Base-by-base conservation (phyloP, 2,888 invertebrate genomes). In the Creontiades dilutus region DNA sequence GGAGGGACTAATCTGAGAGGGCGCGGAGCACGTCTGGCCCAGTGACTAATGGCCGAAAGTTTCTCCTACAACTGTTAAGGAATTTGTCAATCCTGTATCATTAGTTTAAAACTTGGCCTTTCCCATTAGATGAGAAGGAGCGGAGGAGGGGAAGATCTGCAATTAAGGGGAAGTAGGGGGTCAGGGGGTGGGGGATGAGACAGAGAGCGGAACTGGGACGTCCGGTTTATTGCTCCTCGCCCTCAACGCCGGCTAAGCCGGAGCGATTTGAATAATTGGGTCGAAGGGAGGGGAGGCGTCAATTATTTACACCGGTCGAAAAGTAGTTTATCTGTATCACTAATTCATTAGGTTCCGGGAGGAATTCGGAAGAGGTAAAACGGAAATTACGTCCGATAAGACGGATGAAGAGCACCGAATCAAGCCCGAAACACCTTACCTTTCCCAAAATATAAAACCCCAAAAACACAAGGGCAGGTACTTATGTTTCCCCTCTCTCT, bases 71-170 rank as follows among this genome's bases (percentile, higher is more conserved):
- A 85, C 85, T 85, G 85, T 57, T 85, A 61, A 85, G 85, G 85
- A 57, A 85, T 85, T 85, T 85, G 85, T 85, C 85, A 85, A 85
- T 85, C 85, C 68, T 85, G 85, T 85, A 85, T 85, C 85, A 85
- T 85, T 85, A 85, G 85, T 85, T 85, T 85, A 85, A 85, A 85
- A 85, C 85, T 85, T 85, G 85, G 85, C 85, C 85, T 61, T 82
- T 27, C 52, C 82, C 55, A 82, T 78, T 78, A 82, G 55, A 82
- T 23, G 82, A 82, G 55, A 48, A 23, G 78, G 78, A 78, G 78
- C n/a, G 52, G 52, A 52, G 52, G 82, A 3, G 82, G 19, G 7
- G 78, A 37, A 19, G 47, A 75, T n/a, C n/a, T n/a, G n/a, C n/a
- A n/a, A n/a, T n/a, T n/a, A n/a, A n/a, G n/a, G n/a, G n/a, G 75